A percentile compares a stretch with the other conserved stretches of the same genome.
Evolutionary conservation across 1,140 invertebrate genomes (phyloP).

Genomic region (Microplitis demolitor): DNA sequence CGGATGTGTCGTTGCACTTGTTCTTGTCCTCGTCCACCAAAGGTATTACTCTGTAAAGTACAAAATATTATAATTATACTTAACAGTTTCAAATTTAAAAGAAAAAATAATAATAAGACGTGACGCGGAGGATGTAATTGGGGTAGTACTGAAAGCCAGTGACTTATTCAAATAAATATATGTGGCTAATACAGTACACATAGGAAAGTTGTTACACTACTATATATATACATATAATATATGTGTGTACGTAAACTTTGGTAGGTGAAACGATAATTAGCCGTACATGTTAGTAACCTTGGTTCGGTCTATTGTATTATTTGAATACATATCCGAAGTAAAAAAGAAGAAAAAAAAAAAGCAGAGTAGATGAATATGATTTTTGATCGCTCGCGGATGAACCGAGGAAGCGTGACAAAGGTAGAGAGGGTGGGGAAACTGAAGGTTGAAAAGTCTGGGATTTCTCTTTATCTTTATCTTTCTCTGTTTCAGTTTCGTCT

Average conservation of each 20-base stretch:
- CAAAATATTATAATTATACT: constrained; percentile 7
- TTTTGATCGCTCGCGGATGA: too few species aligned
- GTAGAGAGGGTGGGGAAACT: background rate
- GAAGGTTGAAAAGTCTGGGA: background rate
- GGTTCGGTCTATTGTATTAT: too few species aligned
- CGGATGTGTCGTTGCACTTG: constrained; percentile 16
- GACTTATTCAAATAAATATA: constrained; percentile 16
- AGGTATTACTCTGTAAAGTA: constrained; percentile 35
- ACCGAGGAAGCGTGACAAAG: background rate
- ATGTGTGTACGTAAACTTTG: too few species aligned
- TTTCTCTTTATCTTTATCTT: background rate
- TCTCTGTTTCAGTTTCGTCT: background rate
- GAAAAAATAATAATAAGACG: background rate
- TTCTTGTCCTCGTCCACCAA: constrained; percentile 29
- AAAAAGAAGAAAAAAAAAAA: too few species aligned
- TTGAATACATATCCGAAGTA: too few species aligned
- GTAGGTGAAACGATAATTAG: too few species aligned
- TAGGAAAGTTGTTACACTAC: too few species aligned
- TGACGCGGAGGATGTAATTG: background rate
- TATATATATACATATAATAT: too few species aligned
- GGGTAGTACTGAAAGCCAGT: constrained; percentile 29
- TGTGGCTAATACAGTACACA: too few species aligned
- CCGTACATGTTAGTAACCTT: too few species aligned
- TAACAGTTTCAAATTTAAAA: background rate
- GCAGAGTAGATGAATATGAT: too few species aligned